Base-by-base conservation (phyloP, 2,113 vertebrate species). In the Craseonycteris thonglongyai region DNA sequence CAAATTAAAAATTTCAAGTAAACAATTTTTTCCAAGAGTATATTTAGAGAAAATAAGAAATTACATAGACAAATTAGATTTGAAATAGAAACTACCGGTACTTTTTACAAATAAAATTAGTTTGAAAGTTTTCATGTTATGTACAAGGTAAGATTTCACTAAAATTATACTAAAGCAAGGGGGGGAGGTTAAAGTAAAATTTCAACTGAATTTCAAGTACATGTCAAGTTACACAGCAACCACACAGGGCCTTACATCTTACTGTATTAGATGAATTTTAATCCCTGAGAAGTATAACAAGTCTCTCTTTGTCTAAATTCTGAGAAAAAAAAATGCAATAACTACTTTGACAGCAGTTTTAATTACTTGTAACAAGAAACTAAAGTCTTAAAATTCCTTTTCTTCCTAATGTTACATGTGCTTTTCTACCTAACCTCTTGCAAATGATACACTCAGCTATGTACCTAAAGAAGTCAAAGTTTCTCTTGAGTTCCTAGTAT, bases 291-390 rank as follows among this genome's bases (percentile, higher is more conserved):
- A 93, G 51, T 72, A 74, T 84, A 97, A 97, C 89, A 97, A 84
- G 82, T 47, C 35, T 90, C 78, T 94, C 87, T 95, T 98, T 97
- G 88, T 96, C 83, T 85, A 69, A 96, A 91, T 86, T 71, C 40
- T 33, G 45, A 2, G 7, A 5, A 5, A 54, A 15, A 28, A 63
- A 42, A 84, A 96, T 88, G 65, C 66, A 42, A 38, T 47, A 85
- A 97, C 93, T 97, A 96, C 87, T 98, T 92, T 96, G 96, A 97
- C 38, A 61, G 56, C 90, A 92, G 72, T 96, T 98, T 98, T 97
- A 98, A 97, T 92, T 96, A 98, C 84, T 91, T 76, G 76, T 95
- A 97, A 97, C 66, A 96, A 97, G 92, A 97, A 79, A 97, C 42
- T 87, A 13, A 58, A 80, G 79, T 95, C 95, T 97, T 98, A 97